Evolutionary conservation across 2,113 vertebrate species (phyloP).

Genomic region (Malurus melanocephalus): DNA sequence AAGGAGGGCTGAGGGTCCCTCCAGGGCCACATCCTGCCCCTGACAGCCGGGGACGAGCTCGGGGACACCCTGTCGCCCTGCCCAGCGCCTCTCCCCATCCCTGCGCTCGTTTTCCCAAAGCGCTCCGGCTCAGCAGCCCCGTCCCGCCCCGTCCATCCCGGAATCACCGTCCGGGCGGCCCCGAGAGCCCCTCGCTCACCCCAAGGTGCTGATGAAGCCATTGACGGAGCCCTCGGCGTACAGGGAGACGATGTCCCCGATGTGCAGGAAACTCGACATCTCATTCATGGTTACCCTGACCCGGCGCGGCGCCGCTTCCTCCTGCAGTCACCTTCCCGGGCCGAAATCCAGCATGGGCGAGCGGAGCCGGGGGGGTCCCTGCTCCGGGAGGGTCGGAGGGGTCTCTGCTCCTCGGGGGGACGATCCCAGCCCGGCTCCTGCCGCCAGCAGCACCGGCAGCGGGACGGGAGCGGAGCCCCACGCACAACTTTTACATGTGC

Average conservation of each 20-base stretch:
- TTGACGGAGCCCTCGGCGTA: conserved; percentile 96
- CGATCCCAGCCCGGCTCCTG: neutral
- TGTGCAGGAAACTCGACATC: conserved; percentile 97
- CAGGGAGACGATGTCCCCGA: conserved; percentile 96
- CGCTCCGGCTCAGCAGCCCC: neutral
- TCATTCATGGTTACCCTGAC: conserved; percentile 79
- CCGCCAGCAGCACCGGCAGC: neutral
- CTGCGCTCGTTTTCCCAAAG: neutral
- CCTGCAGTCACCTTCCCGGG: neutral
- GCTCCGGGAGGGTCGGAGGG: neutral
- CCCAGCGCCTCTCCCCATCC: neutral
- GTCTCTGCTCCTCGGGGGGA: neutral
- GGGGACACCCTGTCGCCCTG: neutral
- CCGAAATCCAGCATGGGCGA: conserved; percentile 31
- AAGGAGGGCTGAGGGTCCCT: neutral
- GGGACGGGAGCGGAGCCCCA: neutral
- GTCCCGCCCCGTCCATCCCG: neutral
- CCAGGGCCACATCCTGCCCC: neutral
- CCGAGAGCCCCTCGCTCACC: conserved; percentile 72
- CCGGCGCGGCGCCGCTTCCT: neutral
- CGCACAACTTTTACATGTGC: conserved; percentile 49
- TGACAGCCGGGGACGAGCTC: neutral
- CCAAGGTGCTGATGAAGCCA: conserved; percentile 96
- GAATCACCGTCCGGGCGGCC: accelerated
- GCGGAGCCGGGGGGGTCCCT: neutral